A percentile compares a stretch with the other conserved stretches of the same genome.
Evolutionary conservation across 2,797 vertebrate genomes (phyloP).

Genomic region (Sciurus vulgaris): DNA sequence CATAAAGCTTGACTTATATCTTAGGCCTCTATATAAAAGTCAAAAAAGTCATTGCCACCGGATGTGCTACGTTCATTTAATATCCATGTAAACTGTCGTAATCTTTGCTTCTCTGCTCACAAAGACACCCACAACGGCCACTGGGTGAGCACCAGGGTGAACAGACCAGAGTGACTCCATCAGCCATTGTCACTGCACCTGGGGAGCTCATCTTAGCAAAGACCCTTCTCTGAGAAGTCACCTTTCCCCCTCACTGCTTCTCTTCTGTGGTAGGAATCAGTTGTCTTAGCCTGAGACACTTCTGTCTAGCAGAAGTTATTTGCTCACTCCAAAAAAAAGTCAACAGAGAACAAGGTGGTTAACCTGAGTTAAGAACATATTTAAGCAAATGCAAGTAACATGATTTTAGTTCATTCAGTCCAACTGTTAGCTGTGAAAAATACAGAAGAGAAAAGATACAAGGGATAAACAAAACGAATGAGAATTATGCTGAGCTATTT

Average conservation of each 20-base stretch:
- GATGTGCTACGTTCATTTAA: neutral
- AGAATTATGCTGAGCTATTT: neutral
- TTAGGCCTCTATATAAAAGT: neutral
- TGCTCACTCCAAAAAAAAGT: neutral
- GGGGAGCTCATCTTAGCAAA: neutral
- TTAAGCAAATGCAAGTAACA: neutral
- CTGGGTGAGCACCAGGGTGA: neutral
- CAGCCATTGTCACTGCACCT: neutral
- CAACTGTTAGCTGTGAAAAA: constrained; percentile 34
- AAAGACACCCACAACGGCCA: neutral
- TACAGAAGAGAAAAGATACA: neutral
- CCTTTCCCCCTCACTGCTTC: neutral
- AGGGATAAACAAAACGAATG: neutral
- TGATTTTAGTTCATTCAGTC: neutral
- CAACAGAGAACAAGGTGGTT: neutral
- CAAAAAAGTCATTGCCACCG: neutral
- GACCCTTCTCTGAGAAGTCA: neutral
- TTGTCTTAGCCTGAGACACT: neutral
- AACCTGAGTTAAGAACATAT: neutral
- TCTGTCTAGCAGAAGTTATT: neutral
- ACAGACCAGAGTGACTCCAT: neutral
- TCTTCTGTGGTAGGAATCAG: neutral
- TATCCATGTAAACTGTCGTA: neutral
- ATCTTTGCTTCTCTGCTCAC: neutral
- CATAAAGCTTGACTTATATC: neutral